Evolutionary conservation across 2,797 vertebrate genomes (phyloP).

Genomic region (Australoheros facetus): DNA sequence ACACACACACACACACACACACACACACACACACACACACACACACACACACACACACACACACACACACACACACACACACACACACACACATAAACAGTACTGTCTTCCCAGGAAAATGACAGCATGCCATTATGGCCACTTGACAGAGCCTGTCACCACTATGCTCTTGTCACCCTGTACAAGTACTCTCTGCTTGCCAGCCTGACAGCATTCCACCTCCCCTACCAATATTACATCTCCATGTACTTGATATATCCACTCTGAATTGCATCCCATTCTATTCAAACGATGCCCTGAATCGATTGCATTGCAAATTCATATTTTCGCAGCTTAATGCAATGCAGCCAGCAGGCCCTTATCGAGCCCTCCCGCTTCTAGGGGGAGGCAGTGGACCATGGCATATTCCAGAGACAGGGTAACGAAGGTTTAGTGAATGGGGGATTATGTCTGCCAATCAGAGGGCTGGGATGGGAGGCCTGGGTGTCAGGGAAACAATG

Average conservation of each 20-base stretch:
- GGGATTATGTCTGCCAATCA: slow-evolving; percentile 83
- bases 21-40: no score
- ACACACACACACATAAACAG: slow-evolving; percentile 46
- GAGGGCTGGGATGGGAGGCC: slow-evolving; percentile 79
- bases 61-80: slow-evolving; percentile 50
- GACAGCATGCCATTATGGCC: slow-evolving; percentile 74
- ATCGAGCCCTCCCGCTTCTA: slow-evolving; percentile 72
- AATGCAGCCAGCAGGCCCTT: slow-evolving; percentile 72
- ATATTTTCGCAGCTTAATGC: slow-evolving; percentile 71
- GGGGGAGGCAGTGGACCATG: slow-evolving; percentile 73
- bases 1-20: no score
- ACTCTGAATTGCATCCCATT: slow-evolving; percentile 73
- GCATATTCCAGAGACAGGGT: slow-evolving; percentile 77
- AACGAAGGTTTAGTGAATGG: slow-evolving; percentile 80
- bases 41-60: no score
- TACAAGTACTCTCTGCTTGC: slow-evolving; percentile 70
- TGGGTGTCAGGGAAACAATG: slow-evolving; percentile 84
- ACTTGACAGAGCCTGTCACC: slow-evolving; percentile 77
- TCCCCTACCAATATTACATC: slow-evolving; percentile 70
- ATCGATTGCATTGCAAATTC: slow-evolving; percentile 78
- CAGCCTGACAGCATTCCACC: slow-evolving; percentile 72
- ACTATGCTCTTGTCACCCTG: slow-evolving; percentile 64
- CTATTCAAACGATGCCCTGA: slow-evolving; percentile 73
- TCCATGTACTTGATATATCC: slow-evolving; percentile 72
- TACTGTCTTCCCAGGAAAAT: slow-evolving; percentile 60